Conservation (phyloP, 2,797 vertebrate genomes). For the Bradypodion ventrale region DNA sequence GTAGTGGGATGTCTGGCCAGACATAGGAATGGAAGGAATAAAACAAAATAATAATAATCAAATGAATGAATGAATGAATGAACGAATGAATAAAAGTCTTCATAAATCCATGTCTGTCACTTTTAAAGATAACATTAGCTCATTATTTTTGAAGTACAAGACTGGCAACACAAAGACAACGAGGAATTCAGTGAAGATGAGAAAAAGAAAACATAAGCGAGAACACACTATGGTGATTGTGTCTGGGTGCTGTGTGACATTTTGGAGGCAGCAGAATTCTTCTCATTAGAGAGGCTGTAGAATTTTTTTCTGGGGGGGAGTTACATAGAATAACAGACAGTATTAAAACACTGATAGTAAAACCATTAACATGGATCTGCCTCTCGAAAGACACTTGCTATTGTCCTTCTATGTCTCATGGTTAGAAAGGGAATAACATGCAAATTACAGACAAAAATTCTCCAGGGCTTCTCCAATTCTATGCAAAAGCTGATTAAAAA, state of each 20-base stretch:
- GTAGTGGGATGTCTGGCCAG: too few relatives aligned
- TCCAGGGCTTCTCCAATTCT: neutral
- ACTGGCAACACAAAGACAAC: slow-evolving; percentile 55
- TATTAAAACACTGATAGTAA: slow-evolving; percentile 56
- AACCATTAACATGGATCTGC: slow-evolving; percentile 79
- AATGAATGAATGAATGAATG: too few relatives aligned
- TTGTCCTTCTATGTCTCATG: neutral
- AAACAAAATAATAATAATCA: too few relatives aligned
- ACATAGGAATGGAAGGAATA: too few relatives aligned
- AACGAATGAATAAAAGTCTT: too few relatives aligned
- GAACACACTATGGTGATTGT: slow-evolving; percentile 51
- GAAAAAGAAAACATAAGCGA: slow-evolving; percentile 66
- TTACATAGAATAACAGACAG: neutral
- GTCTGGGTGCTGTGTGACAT: slow-evolving; percentile 64
- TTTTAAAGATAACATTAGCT: neutral
- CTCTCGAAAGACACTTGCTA: slow-evolving; percentile 57
- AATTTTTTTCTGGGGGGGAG: slow-evolving; percentile 36
- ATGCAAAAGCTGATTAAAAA: neutral
- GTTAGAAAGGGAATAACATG: neutral
- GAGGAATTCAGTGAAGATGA: slow-evolving; percentile 49
- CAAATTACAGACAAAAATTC: neutral
- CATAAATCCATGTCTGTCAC: neutral
- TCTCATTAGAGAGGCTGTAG: slow-evolving; percentile 51
- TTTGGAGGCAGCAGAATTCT: slow-evolving; percentile 76
- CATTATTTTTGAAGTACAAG: slow-evolving; percentile 27